phyloP scores from a whole-genome alignment of 1,140 invertebrate species.

The Lycorma delicatula region DNA sequence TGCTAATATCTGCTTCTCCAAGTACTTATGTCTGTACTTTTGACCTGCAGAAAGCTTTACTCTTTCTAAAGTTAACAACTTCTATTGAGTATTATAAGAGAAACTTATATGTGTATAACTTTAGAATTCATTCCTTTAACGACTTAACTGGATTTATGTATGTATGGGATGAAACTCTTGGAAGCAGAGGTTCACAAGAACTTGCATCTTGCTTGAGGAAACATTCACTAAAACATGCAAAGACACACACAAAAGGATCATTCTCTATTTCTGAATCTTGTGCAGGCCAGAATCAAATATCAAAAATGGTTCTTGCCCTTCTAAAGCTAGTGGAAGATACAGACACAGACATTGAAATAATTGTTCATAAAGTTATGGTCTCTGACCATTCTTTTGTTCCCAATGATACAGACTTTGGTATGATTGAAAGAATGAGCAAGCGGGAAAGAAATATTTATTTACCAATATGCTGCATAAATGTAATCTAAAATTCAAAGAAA shows the following conservation, averaged over 20 bases:
- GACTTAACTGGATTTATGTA: constrained; percentile 25
- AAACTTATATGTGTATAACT: constrained; percentile 29
- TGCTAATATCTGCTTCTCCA: too few species aligned
- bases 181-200: constrained; percentile 27
- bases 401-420: constrained; percentile 16
- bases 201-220: constrained; percentile 26
- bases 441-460: not conserved
- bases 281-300: too few species aligned
- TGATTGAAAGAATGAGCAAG: constrained; percentile 18
- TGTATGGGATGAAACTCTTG: constrained; percentile 28
- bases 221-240: constrained; percentile 23
- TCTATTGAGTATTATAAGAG: constrained; percentile 29
- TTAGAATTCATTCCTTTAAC: constrained; percentile 23
- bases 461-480: not conserved
- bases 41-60: constrained; percentile 27
- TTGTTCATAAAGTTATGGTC: constrained; percentile 24
- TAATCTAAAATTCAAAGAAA: not conserved
- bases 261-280: too few species aligned
- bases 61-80: constrained; percentile 26
- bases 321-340: constrained; percentile 22
- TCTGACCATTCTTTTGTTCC: constrained; percentile 23
- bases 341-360: constrained; percentile 21
- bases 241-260: too few species aligned
- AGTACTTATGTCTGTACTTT: constrained; percentile 26
- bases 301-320: too few species aligned